These are phyloP conservation scores for Polymixis lichenea DNA, from an alignment of 2,888 invertebrate species.

Conservation along the genomic window DNA sequence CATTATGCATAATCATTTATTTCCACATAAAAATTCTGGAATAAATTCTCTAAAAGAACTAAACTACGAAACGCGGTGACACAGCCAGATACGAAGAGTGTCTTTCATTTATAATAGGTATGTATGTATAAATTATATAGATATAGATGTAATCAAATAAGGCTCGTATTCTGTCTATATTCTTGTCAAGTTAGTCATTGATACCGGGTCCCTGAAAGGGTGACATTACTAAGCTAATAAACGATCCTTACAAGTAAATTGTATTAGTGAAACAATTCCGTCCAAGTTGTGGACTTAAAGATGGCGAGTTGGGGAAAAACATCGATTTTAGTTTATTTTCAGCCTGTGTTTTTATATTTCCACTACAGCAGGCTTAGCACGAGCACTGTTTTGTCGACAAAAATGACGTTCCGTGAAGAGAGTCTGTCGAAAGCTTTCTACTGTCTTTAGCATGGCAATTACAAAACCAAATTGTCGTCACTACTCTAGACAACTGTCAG, in stretches of 20 bases:
- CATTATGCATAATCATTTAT: neutral
- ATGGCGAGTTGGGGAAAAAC: neutral
- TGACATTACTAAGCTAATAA: slow-evolving; percentile 31
- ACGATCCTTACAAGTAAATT: slow-evolving; percentile 47
- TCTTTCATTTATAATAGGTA: neutral
- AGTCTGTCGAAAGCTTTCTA: too few species aligned
- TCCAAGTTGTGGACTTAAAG: slow-evolving; percentile 6
- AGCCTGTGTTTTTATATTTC: too few species aligned
- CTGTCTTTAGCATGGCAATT: too few species aligned
- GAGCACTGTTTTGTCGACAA: too few species aligned
- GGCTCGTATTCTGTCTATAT: slow-evolving; percentile 1
- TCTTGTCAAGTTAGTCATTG: slow-evolving; percentile 18
- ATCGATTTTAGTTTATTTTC: neutral
- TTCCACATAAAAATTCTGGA: neutral
- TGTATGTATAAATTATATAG: neutral
- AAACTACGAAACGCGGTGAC: neutral
- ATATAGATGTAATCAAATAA: slow-evolving; percentile 28
- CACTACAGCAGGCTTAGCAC: too few species aligned
- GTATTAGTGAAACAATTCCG: slow-evolving; percentile 48
- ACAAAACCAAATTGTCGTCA: too few species aligned
- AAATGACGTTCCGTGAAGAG: too few species aligned
- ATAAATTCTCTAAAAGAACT: neutral
- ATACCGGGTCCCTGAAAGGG: slow-evolving; percentile 40
- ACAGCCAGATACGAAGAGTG: neutral
- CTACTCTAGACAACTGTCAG: too few species aligned